These are phyloP conservation scores for Oscheius myriophilus DNA, from an alignment of 2,888 invertebrate genomes.

Conservation along the genomic window DNA sequence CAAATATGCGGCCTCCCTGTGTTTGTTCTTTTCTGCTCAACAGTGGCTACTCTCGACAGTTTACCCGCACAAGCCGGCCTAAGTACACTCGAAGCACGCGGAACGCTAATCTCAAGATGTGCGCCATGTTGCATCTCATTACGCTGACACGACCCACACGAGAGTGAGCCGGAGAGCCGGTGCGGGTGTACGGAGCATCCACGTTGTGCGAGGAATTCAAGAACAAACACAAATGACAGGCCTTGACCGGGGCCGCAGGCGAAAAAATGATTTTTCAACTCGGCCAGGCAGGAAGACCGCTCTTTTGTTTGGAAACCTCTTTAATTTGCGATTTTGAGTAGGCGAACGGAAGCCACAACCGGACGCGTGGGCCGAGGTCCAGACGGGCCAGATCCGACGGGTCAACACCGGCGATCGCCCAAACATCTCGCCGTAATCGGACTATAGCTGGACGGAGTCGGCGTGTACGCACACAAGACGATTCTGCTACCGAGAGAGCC, in stretches of 20 bases:
- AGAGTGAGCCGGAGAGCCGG: slow-evolving; percentile 1
- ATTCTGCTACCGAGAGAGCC: slow-evolving; percentile 28
- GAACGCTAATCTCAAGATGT: slow-evolving; percentile 31
- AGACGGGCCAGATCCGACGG: slow-evolving; percentile 27
- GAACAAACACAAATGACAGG: too few relatives aligned
- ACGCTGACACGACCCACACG: slow-evolving; percentile 23
- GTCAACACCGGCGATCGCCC: slow-evolving; percentile 29
- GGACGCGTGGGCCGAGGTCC: slow-evolving; percentile 24
- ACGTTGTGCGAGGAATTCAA: neutral
- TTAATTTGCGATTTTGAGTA: too few relatives aligned
- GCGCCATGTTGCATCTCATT: slow-evolving; percentile 31
- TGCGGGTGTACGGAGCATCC: slow-evolving; percentile 2
- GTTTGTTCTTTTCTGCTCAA: slow-evolving; percentile 31
- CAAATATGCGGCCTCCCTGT: slow-evolving; percentile 20
- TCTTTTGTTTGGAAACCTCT: too few relatives aligned
- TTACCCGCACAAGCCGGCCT: slow-evolving; percentile 31
- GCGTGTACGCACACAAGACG: slow-evolving; percentile 28
- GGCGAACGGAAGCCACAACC: slow-evolving; percentile 23
- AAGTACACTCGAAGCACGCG: slow-evolving; percentile 28
- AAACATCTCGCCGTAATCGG: slow-evolving; percentile 29
- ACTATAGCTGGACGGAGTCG: slow-evolving; percentile 27
- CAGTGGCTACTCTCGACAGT: slow-evolving; percentile 29
- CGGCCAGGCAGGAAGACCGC: too few relatives aligned
- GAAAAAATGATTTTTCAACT: too few relatives aligned
- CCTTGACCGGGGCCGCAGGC: too few relatives aligned